Percentiles rank a stretch among this genome's conserved stretches.
These are phyloP conservation scores for Nemotelus nigrinus DNA, from an alignment of 2,888 invertebrate species.

Conservation along the genomic window DNA sequence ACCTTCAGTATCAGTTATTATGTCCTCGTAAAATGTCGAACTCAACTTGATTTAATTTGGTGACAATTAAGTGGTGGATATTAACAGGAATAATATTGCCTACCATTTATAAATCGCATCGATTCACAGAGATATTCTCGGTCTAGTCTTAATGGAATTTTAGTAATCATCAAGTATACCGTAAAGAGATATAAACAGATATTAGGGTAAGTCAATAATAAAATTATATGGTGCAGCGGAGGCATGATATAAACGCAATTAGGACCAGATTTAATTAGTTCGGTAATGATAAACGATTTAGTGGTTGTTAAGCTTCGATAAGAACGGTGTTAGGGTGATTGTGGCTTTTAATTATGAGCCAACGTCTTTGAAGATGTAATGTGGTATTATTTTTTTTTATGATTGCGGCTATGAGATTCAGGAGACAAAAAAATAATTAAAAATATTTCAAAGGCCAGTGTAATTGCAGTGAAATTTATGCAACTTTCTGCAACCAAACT, in stretches of 20 bases:
- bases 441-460: too few species aligned
- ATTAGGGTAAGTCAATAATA: slow-evolving; percentile 35
- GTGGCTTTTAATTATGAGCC: too few species aligned
- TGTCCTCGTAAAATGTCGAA: slow-evolving; percentile 29
- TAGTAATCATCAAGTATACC: slow-evolving; percentile 14
- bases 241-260: slow-evolving; percentile 3
- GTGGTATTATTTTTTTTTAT: too few species aligned
- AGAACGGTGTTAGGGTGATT: not conserved
- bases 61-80: slow-evolving; percentile 29
- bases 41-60: slow-evolving; percentile 41
- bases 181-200: slow-evolving; percentile 19
- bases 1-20: not conserved
- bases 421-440: too few species aligned
- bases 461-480: too few species aligned
- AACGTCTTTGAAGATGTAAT: too few species aligned
- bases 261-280: slow-evolving; percentile 25
- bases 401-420: too few species aligned
- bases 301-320: slow-evolving; percentile 25
- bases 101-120: too few species aligned
- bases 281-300: slow-evolving; percentile 32
- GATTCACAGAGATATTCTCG: too few species aligned
- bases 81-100: not conserved
- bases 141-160: not conserved
- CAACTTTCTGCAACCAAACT: too few species aligned
- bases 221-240: slow-evolving; percentile 11